Conservation (phyloP, 2,797 vertebrate genomes). For the Hapalemur alaotrensis region DNA sequence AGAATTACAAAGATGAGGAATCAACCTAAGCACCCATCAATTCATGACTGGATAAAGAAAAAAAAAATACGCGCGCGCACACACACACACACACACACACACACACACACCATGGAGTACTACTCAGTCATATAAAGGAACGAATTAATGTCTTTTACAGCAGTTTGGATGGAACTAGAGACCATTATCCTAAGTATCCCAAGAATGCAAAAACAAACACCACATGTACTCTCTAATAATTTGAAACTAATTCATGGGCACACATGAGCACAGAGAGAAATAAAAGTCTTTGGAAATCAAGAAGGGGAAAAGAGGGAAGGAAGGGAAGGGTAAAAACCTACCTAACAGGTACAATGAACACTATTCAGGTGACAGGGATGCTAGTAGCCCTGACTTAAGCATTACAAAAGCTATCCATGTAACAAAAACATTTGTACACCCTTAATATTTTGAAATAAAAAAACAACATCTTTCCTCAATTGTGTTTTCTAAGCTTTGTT, state of each 20-base stretch:
- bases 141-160: not conserved
- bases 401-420: not conserved
- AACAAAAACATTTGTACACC: not conserved
- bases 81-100: not conserved
- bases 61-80: not conserved
- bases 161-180: not conserved
- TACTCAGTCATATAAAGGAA: not conserved
- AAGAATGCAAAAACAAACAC: not conserved
- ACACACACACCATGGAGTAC: not conserved
- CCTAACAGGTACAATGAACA: not conserved
- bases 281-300: not conserved
- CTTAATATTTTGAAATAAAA: not conserved
- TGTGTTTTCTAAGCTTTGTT: slow-evolving; percentile 7
- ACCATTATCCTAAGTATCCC: not conserved
- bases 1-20: not conserved
- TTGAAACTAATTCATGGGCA: not conserved
- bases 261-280: not conserved
- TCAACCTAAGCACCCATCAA: not conserved
- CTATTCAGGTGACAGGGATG: not conserved
- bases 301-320: not conserved
- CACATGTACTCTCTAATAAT: not conserved
- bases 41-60: not conserved
- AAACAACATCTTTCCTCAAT: not conserved
- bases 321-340: not conserved
- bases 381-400: not conserved